These are phyloP conservation scores for Cremastinae sp. DNA, from an alignment of 2,888 invertebrate species.

Conservation along the genomic window DNA sequence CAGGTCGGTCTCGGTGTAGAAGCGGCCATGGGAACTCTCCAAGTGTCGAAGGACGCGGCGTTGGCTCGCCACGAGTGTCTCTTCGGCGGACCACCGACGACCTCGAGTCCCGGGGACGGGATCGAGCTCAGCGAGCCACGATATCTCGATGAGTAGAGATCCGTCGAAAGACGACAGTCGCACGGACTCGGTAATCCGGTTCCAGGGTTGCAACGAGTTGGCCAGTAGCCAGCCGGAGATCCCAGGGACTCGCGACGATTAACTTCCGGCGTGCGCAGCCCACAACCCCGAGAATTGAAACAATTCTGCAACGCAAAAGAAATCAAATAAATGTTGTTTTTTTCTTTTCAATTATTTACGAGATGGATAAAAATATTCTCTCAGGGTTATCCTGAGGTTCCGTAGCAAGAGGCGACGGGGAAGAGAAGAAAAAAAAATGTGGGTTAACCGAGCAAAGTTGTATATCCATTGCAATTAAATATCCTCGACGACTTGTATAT, in stretches of 20 bases:
- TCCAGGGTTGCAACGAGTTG: slow-evolving; percentile 70
- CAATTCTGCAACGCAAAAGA: slow-evolving; percentile 67
- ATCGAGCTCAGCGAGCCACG: slow-evolving; percentile 79
- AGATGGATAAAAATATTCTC: slow-evolving; percentile 9
- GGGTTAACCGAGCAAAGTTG: slow-evolving; percentile 58
- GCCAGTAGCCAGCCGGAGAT: slow-evolving; percentile 74
- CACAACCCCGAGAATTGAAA: slow-evolving; percentile 72
- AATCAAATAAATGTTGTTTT: slow-evolving; percentile 15
- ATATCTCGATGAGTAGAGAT: slow-evolving; percentile 76
- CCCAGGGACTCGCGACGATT: slow-evolving; percentile 76
- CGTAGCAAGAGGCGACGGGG: slow-evolving; percentile 19
- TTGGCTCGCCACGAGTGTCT: slow-evolving; percentile 78
- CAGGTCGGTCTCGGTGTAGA: slow-evolving; percentile 78
- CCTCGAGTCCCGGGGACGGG: slow-evolving; percentile 76
- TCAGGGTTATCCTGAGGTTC: slow-evolving; percentile 20
- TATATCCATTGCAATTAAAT: slow-evolving; percentile 56
- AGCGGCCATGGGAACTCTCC: slow-evolving; percentile 71
- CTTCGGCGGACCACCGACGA: slow-evolving; percentile 73
- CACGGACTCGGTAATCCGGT: slow-evolving; percentile 77
- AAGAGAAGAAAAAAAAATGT: slow-evolving; percentile 43
- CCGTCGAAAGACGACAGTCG: slow-evolving; percentile 77
- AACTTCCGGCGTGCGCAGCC: slow-evolving; percentile 76
- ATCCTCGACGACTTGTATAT: slow-evolving; percentile 30
- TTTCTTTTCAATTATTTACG: too few relatives aligned
- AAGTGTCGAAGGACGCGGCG: slow-evolving; percentile 77